Evolutionary conservation across 2,888 invertebrate genomes (phyloP).

Genomic region (Sinodicranocentrus sp.): DNA sequence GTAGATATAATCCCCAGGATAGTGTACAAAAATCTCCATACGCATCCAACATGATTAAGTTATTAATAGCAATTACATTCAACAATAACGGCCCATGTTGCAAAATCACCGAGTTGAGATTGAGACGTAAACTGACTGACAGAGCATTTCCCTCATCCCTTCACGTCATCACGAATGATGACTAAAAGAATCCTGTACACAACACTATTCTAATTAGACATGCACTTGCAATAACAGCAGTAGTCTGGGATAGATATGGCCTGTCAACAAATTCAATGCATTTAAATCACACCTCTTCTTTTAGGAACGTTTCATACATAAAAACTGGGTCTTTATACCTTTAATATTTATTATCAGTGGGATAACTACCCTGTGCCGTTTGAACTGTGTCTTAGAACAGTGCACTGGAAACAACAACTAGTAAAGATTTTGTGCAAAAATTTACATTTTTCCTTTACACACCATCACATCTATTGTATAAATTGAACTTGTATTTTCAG

Average conservation of each 20-base stretch:
- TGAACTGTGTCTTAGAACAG: too few relatives aligned
- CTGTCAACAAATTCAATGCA: too few relatives aligned
- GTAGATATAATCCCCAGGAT: constrained; percentile 43
- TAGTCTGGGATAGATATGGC: neutral
- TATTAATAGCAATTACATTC: constrained; percentile 64
- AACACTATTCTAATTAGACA: constrained; percentile 50
- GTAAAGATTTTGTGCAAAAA: too few relatives aligned
- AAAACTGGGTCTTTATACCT: neutral
- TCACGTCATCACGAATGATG: constrained; percentile 42
- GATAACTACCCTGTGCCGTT: too few relatives aligned
- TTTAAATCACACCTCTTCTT: too few relatives aligned
- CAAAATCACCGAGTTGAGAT: constrained; percentile 16
- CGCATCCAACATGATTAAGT: constrained; percentile 59
- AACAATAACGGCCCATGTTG: constrained; percentile 46
- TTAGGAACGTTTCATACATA: too few relatives aligned
- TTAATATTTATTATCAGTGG: neutral
- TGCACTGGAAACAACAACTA: too few relatives aligned
- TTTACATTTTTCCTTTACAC: too few relatives aligned
- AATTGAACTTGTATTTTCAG: too few relatives aligned
- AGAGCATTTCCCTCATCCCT: constrained; percentile 23
- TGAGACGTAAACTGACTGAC: constrained; percentile 22
- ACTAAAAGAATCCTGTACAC: constrained; percentile 26
- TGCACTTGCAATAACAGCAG: constrained; percentile 33
- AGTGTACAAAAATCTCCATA: constrained; percentile 54
- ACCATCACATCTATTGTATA: too few relatives aligned